Percentiles rank a stretch among this genome's conserved stretches.
These are phyloP conservation scores for Atopsyche davidsoni DNA, from an alignment of 1,140 invertebrate species.

Conservation along the genomic window DNA sequence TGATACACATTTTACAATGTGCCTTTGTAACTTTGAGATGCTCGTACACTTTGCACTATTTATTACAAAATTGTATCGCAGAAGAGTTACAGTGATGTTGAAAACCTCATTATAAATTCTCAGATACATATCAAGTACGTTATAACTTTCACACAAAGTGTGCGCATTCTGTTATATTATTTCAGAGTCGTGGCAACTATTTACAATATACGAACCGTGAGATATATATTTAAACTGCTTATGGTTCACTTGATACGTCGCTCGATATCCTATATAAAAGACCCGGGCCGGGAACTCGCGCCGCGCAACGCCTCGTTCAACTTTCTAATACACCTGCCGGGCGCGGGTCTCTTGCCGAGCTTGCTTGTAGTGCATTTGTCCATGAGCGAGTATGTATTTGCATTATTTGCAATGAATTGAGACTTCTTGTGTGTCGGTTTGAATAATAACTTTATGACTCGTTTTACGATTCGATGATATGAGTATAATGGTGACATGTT, in stretches of 20 bases:
- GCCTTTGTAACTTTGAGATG: too few species aligned
- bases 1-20: too few species aligned
- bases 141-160: slow-evolving; percentile 21
- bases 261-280: slow-evolving; percentile 6
- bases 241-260: slow-evolving; percentile 13
- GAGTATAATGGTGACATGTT: too few species aligned
- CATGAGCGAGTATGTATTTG: neutral
- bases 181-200: slow-evolving; percentile 8
- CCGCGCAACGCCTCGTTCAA: slow-evolving; percentile 10
- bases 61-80: too few species aligned
- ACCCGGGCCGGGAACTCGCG: neutral
- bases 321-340: slow-evolving; percentile 28
- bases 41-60: too few species aligned
- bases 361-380: too few species aligned
- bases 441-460: neutral
- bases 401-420: neutral
- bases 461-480: too few species aligned
- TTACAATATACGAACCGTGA: slow-evolving; percentile 7
- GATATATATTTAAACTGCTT: slow-evolving; percentile 1
- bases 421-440: neutral
- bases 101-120: slow-evolving; percentile 21
- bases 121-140: slow-evolving; percentile 18
- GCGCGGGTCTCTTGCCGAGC: slow-evolving; percentile 10
- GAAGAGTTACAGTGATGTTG: too few species aligned
- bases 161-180: slow-evolving; percentile 14